Base-by-base conservation (phyloP, 2,797 vertebrate species). In the Zalophus californianus region DNA sequence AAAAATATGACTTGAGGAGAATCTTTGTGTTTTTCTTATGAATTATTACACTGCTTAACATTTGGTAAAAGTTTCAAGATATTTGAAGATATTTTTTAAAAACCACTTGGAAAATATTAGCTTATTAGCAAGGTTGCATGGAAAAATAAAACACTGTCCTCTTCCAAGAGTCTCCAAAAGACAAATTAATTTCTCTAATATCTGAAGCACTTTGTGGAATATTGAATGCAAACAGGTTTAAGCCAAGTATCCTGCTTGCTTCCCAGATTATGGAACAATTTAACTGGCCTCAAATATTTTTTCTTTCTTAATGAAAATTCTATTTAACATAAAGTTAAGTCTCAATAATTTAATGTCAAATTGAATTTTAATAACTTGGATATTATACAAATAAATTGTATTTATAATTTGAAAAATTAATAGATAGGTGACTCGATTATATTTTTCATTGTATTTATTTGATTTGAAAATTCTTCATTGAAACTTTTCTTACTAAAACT, bases 61-160 rank as follows among this genome's bases (percentile, higher is more conserved):
- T 73, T 85, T 90, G 54, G 35, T 86, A 73, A 18, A 75, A n/a
- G 20, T 91, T 93, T 89, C 10, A 83, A 91, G 78, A 72, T 68
- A 75, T 44, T 48, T 86, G 25, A 97, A 88, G 8, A 35, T 32
- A 77, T 44, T 72, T 91, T 66, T 88, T 3, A 48, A 73, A 94
- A 93, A 48, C 3, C 72, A 92, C 58, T 73, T 90, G 35, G 41
- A 80, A n/a, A 25, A 38, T 29, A 56, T 62, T n/a, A 96, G 35
- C 16, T 52, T 73, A 2, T 73, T 38, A 94, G 62, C 38, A 96
- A 58, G 7, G 29, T 80, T 86, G 0, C 38, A 21, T 86, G 29
- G 18, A 82, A 88, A 73, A 70, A 82, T 10, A 66, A 60, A 78
- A 82, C 8, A 16, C 4, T 32, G 10, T 60, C 93, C 21, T 41